These are phyloP conservation scores for Holacanthus passer DNA, from an alignment of 2,113 vertebrate species.

Conservation along the genomic window DNA sequence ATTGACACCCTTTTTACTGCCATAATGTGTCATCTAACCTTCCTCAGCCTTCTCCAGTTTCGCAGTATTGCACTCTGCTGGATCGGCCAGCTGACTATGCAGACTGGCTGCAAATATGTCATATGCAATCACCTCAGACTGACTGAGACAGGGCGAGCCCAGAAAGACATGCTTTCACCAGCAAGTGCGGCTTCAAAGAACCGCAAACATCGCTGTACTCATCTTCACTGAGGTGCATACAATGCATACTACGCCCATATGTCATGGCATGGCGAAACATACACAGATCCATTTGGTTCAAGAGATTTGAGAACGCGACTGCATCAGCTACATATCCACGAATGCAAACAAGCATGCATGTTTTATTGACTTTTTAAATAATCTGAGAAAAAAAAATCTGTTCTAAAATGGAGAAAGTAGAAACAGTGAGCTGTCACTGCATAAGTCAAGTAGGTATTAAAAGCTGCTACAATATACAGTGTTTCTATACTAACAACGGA, in stretches of 20 bases:
- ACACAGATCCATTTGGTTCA: slow-evolving; percentile 11
- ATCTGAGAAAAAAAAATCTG: not conserved
- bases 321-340: slow-evolving; percentile 1
- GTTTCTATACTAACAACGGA: too few relatives aligned
- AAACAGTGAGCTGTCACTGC: not conserved
- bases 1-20: slow-evolving; percentile 63
- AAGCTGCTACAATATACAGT: slow-evolving; percentile 3
- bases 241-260: not conserved
- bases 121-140: slow-evolving; percentile 59
- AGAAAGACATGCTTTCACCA: slow-evolving; percentile 8
- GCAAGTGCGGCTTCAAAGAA: slow-evolving; percentile 12
- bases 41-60: slow-evolving; percentile 55
- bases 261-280: not conserved
- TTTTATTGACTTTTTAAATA: not conserved
- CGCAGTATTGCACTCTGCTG: slow-evolving; percentile 55
- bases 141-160: slow-evolving; percentile 19
- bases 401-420: not conserved
- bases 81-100: slow-evolving; percentile 63
- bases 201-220: not conserved
- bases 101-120: slow-evolving; percentile 64
- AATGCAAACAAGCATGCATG: not conserved
- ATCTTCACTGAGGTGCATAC: not conserved
- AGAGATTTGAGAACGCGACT: not conserved
- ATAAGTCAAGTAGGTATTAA: not conserved
- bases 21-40: slow-evolving; percentile 61